Base-by-base conservation (phyloP, 2,113 vertebrate species). In the Cichladusa arquata region DNA sequence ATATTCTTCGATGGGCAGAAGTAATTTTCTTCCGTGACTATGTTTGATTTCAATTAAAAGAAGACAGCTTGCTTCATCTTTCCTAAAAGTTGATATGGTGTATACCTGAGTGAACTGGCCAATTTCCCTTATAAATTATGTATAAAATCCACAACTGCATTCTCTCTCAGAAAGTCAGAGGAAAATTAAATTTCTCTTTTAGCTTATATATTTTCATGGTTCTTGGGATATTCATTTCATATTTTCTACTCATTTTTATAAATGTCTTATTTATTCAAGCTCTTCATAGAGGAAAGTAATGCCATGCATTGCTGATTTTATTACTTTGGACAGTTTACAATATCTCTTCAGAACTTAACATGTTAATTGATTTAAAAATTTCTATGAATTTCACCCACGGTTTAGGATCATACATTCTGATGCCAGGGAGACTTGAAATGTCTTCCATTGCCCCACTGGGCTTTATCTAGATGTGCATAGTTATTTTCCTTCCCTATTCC, bases 41-140 rank as follows among this genome's bases (percentile, higher is more conserved):
- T 94, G 91, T 97, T 98, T 97, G 94, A 97, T 98, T 98, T 98
- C 97, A 98, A 98, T 98, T 98, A 97, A 97, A 97, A 97, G 95
- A 93, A 92, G 94, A 97, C 97, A 96, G 97, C 94, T 96, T 97
- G 85, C 95, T 98, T 98, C 98, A 98, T 98, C 97, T 98, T 97
- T 97, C 86, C 90, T 96, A 95, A 92, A 97, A 98, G 96, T 96
- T 97, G 98, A 97, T 98, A 97, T 1, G 51, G 86, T 97, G 40
- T 96, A 98, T 97, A 98, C 97, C 92, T 98, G 97, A 98, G 92
- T 97, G 97, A 98, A 98, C 23, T 95, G 97, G 92, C 97, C 97
- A 97, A 97, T 98, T 98, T 97, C 92, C 81, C 97, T 98, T 97
- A 98, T 98, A 98, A 98, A 98, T 98, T 98, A 98, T 98, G 97